Percentiles rank a stretch among this genome's conserved stretches.
These are phyloP conservation scores for Deilephila elpenor DNA, from an alignment of 2,888 invertebrate genomes.

Conservation along the genomic window DNA sequence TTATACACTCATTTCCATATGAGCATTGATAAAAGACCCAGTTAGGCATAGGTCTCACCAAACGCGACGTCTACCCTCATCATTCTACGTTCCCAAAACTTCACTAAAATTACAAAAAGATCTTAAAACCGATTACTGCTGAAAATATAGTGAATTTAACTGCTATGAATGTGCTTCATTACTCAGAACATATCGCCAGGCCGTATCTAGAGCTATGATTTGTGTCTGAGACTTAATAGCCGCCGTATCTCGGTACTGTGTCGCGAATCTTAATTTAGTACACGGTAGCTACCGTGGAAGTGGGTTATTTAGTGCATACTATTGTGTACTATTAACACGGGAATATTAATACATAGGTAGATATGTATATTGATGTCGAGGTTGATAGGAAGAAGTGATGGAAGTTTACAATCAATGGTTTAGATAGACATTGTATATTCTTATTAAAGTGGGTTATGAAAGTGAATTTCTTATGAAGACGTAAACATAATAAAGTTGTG, in stretches of 20 bases:
- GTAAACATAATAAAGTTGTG: too few species aligned
- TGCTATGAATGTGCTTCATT: neutral
- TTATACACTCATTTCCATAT: too few species aligned
- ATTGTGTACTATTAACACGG: neutral
- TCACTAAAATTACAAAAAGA: neutral
- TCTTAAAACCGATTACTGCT: neutral
- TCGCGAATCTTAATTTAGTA: neutral
- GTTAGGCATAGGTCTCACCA: too few species aligned
- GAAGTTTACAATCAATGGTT: too few species aligned
- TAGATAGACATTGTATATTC: too few species aligned
- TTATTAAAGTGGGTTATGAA: too few species aligned
- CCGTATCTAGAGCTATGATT: neutral
- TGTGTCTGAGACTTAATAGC: neutral
- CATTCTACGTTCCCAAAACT: neutral
- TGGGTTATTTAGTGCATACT: neutral
- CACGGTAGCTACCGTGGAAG: neutral
- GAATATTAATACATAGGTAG: neutral
- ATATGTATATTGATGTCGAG: too few species aligned
- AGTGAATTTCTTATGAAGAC: too few species aligned
- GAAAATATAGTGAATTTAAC: neutral
- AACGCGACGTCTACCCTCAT: too few species aligned
- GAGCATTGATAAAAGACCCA: too few species aligned
- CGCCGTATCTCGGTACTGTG: neutral
- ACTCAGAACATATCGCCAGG: neutral
- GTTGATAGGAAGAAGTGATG: too few species aligned